Conservation (phyloP, 2,888 invertebrate genomes). For the Apodemia hepburni region DNA sequence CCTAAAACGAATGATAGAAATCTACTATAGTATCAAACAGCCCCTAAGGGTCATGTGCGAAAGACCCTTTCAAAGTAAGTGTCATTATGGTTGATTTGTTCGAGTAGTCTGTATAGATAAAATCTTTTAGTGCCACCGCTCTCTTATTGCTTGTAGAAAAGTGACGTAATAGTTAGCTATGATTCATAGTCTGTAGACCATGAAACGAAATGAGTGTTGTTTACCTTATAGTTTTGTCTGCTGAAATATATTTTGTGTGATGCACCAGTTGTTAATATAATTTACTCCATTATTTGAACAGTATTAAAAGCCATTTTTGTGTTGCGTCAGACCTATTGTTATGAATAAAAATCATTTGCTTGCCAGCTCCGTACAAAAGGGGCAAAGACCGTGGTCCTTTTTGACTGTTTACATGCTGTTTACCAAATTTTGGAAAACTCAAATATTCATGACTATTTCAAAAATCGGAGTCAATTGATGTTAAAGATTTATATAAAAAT, state of each 20-base stretch:
- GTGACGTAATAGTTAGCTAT: conserved; percentile 24
- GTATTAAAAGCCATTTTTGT: too few species aligned
- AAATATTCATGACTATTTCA: too few species aligned
- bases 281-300: too few species aligned
- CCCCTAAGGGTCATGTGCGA: conserved; percentile 1
- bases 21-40: not conserved
- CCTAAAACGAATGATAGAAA: conserved; percentile 4
- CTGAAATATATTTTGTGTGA: not conserved
- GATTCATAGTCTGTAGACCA: conserved; percentile 31
- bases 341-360: too few species aligned
- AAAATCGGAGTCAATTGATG: too few species aligned
- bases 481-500: too few species aligned
- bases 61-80: conserved; percentile 11
- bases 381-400: too few species aligned
- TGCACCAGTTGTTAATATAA: not conserved
- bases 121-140: conserved; percentile 10
- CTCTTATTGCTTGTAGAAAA: conserved; percentile 21
- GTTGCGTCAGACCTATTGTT: too few species aligned
- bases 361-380: too few species aligned
- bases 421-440: too few species aligned
- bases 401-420: too few species aligned
- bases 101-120: conserved; percentile 10
- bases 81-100: conserved; percentile 14
- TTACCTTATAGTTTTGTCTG: conserved; percentile 1
- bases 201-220: conserved; percentile 26